Evolutionary conservation across 2,888 invertebrate species (phyloP), one percentile per base, ranked within the genome.

Genomic region (Eurytoma californica): DNA sequence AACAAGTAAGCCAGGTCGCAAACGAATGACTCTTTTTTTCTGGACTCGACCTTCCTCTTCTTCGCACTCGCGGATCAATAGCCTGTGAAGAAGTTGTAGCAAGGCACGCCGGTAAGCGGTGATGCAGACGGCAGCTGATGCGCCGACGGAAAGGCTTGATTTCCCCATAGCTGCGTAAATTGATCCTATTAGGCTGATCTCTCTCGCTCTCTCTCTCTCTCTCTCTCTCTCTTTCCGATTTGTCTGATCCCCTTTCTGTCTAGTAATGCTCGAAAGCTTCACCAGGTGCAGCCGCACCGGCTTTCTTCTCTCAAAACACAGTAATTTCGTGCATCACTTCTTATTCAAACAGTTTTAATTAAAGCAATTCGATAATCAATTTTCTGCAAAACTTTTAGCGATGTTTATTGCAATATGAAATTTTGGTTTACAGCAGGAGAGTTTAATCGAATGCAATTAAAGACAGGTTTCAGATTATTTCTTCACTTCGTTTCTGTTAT

Each of bases 91-190:
- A 61, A 72, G 24, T 53, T 1, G 39, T 16, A 61, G 28, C 30
- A 30, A 9, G 30, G 16, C 53, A 5, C 53, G n/a, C 53, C 53
- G n/a, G 53, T n/a, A 53, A 53, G 14, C 14, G 53, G 14, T 53
- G 14, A 53, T 53, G n/a, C n/a, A 53, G 53, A 16, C 53, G 12
- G 4, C 60, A 16, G 55, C 20, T 24, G 39, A 57, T 30, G 24
- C 9, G 60, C 20, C 53, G 68, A 63, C n/a, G 58, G 63, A 63
- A 13, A n/a, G 70, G 63, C 57, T 65, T 65, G 57, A 70, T 70
- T 70, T 77, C 63, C 63, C 39, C 51, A 30, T 51, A 24, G 47
- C 47, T 49, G 58, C 28, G 65, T 63, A 76, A 76, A 77, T 70
- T 70, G 49, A 77, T 77, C 58, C 58, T 30, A 61, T 58, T 74